Base-by-base conservation (phyloP, 2,797 vertebrate species). In the Setipinna tenuifilis region DNA sequence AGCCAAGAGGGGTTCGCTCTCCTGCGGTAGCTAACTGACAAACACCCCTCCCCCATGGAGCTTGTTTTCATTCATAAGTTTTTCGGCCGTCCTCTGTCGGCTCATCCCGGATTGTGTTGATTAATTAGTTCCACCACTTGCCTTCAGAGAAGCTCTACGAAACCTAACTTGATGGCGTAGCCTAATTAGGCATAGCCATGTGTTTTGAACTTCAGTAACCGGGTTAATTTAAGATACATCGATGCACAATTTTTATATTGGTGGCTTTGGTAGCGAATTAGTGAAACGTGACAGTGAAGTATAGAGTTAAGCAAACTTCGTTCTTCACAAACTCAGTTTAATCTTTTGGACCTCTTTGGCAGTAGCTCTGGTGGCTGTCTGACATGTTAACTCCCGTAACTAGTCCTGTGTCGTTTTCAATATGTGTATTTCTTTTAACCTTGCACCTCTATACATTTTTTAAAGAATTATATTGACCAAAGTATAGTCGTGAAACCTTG, bases 1-100 rank as follows among this genome's bases (percentile, higher is more conserved):
- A 78, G 71, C 71, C 71, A 78, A 19, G 86, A 90, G 88, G 90
- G 93, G 89, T 89, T 92, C 90, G 92, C 93, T 94, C 91, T 90
- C 91, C 91, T 86, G 91, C 92, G 93, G 93, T 92, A 89, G 71
- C 71, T 78, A 78, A 91, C 91, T 90, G 89, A 93, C 90, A 92
- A 91, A 93, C 94, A 92, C 92, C 93, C 93, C 92, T 92, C 93
- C 95, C 94, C 94, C 94, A 87, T 87, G 89, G 88, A 87, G 91
- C 90, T 94, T 96, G 95, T 97, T 97, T 97, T 98, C 97, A 98
- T 98, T 98, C 97, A 98, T 97, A 98, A 98, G 92, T 81, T 25
- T 46, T 80, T 81, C 83, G 68, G 65, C 82, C 62, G 65, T 88
- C 91, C 87, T 90, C 7, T 91, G 84, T 88, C 88, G 35, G 62